Conservation (phyloP, 2,888 invertebrate genomes). For the Clitarchus hookeri region DNA sequence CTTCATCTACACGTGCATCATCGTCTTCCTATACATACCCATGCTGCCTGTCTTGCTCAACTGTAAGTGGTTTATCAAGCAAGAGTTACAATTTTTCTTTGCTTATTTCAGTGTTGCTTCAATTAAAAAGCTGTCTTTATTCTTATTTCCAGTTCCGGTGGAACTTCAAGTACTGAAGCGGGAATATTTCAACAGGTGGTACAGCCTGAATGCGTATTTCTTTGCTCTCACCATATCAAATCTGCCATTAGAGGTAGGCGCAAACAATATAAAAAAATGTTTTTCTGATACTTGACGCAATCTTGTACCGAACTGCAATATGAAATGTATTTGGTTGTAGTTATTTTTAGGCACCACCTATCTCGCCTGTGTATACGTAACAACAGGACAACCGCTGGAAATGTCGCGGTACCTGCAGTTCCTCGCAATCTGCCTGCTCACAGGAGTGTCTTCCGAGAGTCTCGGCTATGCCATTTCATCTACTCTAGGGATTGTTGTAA, state of each 20-base stretch:
- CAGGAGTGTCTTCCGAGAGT: conserved; percentile 77
- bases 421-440: conserved; percentile 69
- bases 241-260: conserved; percentile 68
- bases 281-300: too few relatives aligned
- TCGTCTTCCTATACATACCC: conserved; percentile 79
- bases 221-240: conserved; percentile 73
- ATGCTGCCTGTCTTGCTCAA: conserved; percentile 80
- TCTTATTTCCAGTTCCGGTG: conserved; percentile 66
- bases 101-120: too few relatives aligned
- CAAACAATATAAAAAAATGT: too few relatives aligned
- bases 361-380: conserved; percentile 69
- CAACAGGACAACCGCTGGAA: conserved; percentile 80
- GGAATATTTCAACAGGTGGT: conserved; percentile 87
- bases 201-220: conserved; percentile 78
- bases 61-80: conserved; percentile 63
- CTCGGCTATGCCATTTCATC: conserved; percentile 77
- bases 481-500: conserved; percentile 74
- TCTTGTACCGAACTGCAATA: too few relatives aligned
- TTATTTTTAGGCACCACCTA: conserved; percentile 64
- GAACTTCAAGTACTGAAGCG: conserved; percentile 78
- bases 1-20: conserved; percentile 78
- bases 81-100: too few relatives aligned
- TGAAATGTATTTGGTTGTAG: conserved; percentile 46
- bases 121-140: neutral
- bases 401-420: conserved; percentile 68